Evolutionary conservation across 2,113 vertebrate genomes (phyloP).

Genomic region (Periophthalmodon schlosseri): DNA sequence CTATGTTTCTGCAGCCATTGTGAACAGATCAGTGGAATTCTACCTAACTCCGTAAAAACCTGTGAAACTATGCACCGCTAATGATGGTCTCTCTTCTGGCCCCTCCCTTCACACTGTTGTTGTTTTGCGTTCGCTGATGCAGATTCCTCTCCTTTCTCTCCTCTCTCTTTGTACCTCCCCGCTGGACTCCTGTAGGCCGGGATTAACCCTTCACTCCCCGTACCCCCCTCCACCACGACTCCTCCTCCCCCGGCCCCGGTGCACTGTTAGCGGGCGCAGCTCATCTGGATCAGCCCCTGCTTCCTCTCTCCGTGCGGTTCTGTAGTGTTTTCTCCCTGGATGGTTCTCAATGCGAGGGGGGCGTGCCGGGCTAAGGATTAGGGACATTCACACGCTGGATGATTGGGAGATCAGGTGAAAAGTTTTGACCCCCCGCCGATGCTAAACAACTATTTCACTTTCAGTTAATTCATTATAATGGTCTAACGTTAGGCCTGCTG

Average conservation of each 20-base stretch:
- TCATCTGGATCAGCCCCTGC: conserved; percentile 47
- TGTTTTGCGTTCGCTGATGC: conserved; percentile 16
- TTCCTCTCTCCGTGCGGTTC: conserved; percentile 9
- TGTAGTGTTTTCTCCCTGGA: conserved; percentile 23
- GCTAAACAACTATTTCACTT: conserved; percentile 2
- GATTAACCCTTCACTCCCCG: conserved; percentile 58
- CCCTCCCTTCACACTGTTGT: neutral
- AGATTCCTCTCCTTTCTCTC: conserved; percentile 17
- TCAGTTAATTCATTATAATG: neutral
- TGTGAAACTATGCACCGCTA: neutral
- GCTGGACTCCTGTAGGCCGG: conserved; percentile 41
- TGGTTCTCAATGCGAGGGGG: conserved; percentile 7
- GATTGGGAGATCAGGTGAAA: conserved; percentile 14
- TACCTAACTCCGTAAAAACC: neutral
- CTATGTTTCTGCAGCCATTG: neutral
- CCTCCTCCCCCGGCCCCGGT: conserved; percentile 1
- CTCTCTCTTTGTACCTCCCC: conserved; percentile 5
- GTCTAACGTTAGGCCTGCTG: neutral
- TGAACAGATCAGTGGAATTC: neutral
- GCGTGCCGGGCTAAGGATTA: conserved; percentile 6
- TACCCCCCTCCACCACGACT: conserved; percentile 43
- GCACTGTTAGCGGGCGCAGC: conserved; percentile 41
- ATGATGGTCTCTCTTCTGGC: neutral
- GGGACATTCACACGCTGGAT: conserved; percentile 5
- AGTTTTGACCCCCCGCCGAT: neutral